Conservation (phyloP, 2,113 vertebrate species). For the Alethe diademata region DNA sequence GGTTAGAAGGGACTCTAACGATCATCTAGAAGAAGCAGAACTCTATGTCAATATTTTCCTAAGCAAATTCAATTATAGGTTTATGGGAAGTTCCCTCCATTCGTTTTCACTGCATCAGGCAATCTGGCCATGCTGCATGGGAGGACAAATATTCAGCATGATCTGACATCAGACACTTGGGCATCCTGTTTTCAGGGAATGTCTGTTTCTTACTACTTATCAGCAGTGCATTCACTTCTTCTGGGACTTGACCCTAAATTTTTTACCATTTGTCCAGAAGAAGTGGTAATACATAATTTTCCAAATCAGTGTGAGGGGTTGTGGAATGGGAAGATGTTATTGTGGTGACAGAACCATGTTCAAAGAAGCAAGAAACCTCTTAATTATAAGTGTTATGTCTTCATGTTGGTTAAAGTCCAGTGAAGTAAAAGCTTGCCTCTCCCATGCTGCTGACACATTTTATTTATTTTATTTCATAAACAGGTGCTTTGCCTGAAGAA, state of each 20-base stretch:
- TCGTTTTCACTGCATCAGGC: background rate
- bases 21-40: background rate
- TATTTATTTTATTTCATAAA: background rate
- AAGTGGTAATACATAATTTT: background rate
- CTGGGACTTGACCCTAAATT: background rate
- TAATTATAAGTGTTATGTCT: background rate
- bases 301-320: background rate
- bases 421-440: background rate
- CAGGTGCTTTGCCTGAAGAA: slow-evolving; percentile 44
- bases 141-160: background rate
- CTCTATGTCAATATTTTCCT: background rate
- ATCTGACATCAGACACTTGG: background rate
- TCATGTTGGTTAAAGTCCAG: background rate
- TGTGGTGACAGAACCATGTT: background rate
- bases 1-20: background rate
- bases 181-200: background rate
- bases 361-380: background rate
- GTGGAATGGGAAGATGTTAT: background rate
- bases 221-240: accelerated
- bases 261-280: background rate
- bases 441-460: background rate
- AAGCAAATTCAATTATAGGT: background rate
- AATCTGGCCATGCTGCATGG: accelerated
- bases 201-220: background rate
- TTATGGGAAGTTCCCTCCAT: background rate